Percentiles rank a stretch among this genome's conserved stretches.
phyloP scores from a whole-genome alignment of 2,797 vertebrate species.

The Lophotriccus pileatus region DNA sequence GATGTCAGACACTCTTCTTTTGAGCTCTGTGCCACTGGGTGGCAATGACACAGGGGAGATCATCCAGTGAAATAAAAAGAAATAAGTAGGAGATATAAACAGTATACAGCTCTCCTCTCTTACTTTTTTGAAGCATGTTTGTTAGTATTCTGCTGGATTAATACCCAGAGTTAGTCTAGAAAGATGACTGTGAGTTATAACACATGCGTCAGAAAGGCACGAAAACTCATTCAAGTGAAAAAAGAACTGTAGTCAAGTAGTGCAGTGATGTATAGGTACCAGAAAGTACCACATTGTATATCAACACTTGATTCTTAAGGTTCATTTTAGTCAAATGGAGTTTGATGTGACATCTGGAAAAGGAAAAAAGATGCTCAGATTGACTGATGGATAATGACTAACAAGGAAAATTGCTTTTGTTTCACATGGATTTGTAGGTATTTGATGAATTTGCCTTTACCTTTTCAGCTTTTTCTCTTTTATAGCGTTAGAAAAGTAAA shows the following conservation, averaged over 20 bases:
- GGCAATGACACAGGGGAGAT: background rate
- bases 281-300: background rate
- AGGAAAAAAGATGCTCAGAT: background rate
- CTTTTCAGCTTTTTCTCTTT: background rate
- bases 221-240: background rate
- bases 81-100: background rate
- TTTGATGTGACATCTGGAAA: constrained; percentile 26
- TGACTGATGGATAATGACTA: background rate
- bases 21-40: background rate
- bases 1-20: background rate
- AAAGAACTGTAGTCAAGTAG: background rate
- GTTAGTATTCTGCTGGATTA: background rate
- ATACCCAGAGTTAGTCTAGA: background rate
- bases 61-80: background rate
- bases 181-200: background rate
- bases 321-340: background rate
- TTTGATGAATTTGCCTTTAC: constrained; percentile 1
- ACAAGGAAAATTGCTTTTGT: background rate
- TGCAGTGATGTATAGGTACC: background rate
- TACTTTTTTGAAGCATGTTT: background rate
- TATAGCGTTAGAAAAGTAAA: background rate
- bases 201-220: background rate
- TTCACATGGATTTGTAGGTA: background rate
- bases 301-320: background rate
- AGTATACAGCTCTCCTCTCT: background rate